phyloP scores from a whole-genome alignment of 2,888 invertebrate genomes.

The Lepidonotus clava region DNA sequence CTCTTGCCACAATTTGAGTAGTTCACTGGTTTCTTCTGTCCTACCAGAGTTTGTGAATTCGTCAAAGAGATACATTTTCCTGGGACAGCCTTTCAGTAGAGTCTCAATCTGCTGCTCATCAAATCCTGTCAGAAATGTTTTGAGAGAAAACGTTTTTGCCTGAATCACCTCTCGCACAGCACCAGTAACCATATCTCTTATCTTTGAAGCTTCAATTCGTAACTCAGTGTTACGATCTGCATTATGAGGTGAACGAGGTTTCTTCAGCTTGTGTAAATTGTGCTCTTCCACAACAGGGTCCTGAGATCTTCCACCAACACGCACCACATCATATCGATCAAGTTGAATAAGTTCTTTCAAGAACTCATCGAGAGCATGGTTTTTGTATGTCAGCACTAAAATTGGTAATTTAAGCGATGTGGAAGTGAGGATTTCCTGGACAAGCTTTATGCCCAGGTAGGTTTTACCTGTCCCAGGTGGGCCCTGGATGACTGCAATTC shows the following conservation, averaged over 20 bases:
- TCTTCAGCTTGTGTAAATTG: too few relatives aligned
- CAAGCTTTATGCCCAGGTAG: slow-evolving; percentile 87
- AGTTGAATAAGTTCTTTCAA: slow-evolving; percentile 51
- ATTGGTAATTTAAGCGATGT: slow-evolving; percentile 52
- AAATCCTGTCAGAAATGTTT: not conserved
- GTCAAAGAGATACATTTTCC: not conserved
- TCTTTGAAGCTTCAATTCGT: slow-evolving; percentile 66
- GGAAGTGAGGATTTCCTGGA: slow-evolving; percentile 70
- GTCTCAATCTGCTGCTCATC: not conserved
- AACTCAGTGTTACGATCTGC: too few relatives aligned
- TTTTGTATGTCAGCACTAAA: slow-evolving; percentile 63
- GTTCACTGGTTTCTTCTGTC: not conserved
- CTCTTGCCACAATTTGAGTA: not conserved
- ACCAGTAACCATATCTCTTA: slow-evolving; percentile 86
- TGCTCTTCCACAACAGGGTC: too few relatives aligned
- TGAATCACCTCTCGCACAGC: slow-evolving; percentile 83
- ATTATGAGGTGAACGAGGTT: too few relatives aligned
- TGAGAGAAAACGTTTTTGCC: not conserved
- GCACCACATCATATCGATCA: slow-evolving; percentile 47
- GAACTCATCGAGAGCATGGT: slow-evolving; percentile 64
- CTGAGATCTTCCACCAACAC: slow-evolving; percentile 60
- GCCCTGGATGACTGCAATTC: slow-evolving; percentile 90
- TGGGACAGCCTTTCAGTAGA: not conserved
- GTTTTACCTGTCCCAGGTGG: slow-evolving; percentile 93
- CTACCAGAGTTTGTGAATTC: not conserved